Evolutionary conservation across 2,797 vertebrate genomes (phyloP), one percentile per base, ranked within the genome.

Genomic region (Silurus aristotelis): DNA sequence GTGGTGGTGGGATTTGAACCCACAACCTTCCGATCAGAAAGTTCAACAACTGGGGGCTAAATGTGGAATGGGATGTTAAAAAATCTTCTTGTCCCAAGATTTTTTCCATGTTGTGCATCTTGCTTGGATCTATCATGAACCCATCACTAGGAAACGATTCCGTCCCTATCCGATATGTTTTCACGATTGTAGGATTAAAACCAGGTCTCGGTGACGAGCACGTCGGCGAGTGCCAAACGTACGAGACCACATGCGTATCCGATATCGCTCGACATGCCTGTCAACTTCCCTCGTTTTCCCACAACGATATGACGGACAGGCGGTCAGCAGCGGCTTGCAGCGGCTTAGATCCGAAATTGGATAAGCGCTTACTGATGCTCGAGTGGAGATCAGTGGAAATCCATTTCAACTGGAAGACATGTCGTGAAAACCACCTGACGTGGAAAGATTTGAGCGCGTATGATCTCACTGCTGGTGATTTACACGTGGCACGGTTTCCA

Each of bases 281-380:
- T 61, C 56, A 58, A 83, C 85, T 85, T n/a, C 71, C 61, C 48
- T 38, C 76, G 48, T 46, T 83, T 84, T 83, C 60, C 66, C 55
- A 87, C 78, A n/a, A 25, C 67, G 56, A 85, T 46, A 83, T 88
- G 85, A 89, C 56, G 78, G 89, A 89, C 84, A 89, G 83, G 71
- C 58, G 76, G 80, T 77, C 89, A 84, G 77, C 79, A 71, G 38
- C 17, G 43, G 66, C 76, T 27, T 78, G 56, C 80, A 72, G 83
- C 25, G 71, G 84, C 86, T 88, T 89, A 87, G 71, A 85, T 79
- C 43, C 68, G 72, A 82, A 89, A 84, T 76, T 73, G 80, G 75
- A 87, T 88, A 87, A 86, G 79, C 66, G 43, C 78, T 75, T 64
- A 78, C 80, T 78, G 64, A 58, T 82, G 80, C 83, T 76, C 75